Evolutionary conservation across 2,888 invertebrate species (phyloP), one percentile per base, ranked within the genome.

Genomic region (Panorpa germanica): DNA sequence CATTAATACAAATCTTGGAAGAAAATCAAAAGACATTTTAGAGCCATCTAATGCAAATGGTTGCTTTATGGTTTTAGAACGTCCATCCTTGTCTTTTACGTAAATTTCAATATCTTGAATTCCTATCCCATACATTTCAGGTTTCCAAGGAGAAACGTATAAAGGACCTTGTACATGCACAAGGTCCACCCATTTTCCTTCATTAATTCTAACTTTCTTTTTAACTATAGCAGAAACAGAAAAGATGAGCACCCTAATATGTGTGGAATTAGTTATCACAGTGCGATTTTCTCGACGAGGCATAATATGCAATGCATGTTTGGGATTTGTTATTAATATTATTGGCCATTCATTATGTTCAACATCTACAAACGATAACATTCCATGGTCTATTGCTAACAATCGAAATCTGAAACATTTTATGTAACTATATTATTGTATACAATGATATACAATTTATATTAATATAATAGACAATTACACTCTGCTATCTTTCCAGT

Each of bases 401-500:
- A 90, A 49, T 21, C 90, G 66, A 55, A 65, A 85, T 48, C 77
- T 77, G 47, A 18, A 34, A 34, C 16, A 20, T 28, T 28, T 31
- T 14, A 14, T n/a, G n/a, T n/a, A n/a, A n/a, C n/a, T n/a, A n/a
- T 26, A 14, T 3, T 15, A 14, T 14, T 13, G 14, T 23, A 24
- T 20, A 21, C 10, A 13, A 31, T 31, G 23, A 25, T 23, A 21
- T 6, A 21, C 9, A 24, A 15, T 31, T 25, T 25, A 8, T 28
- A 12, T 22, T 27, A 26, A 27, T 22, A 15, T 16, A 30, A 22
- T n/a, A 29, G 19, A 19, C 25, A 25, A 31, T 10, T 58, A 78
- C 80, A 77, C 65, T 57, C 88, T 63, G 46, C 78, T 80, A 43
- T 82, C 80, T 53, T 83, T 90, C 88, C 90, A 91, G 56, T 91